Base-by-base conservation (phyloP, 2,888 invertebrate genomes). In the Dicyrtoma fusca region DNA sequence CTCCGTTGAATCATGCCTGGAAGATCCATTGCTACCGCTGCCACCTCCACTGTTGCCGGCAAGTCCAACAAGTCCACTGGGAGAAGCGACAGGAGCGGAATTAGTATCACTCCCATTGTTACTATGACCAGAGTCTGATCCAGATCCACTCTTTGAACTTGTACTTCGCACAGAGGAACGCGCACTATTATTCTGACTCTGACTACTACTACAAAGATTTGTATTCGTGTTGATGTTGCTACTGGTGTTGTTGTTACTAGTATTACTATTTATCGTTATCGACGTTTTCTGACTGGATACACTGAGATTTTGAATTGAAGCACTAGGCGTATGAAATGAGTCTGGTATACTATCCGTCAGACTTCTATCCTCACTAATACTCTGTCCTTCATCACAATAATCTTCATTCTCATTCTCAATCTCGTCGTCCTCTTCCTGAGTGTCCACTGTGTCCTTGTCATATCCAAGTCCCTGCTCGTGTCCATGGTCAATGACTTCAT, bases 321-420 rank as follows among this genome's bases (percentile, higher is more conserved):
- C 59, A 69, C 77, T 79, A 5, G 79, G 79, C 14, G 79, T 79
- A 64, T 76, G 71, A 68, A 73, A 79, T 53, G 76, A 69, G 57
- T 69, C 69, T 25, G 69, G 69, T 21, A 69, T 61, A 45, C 69
- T 69, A 6, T 69, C 69, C 14, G 69, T 61, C 51, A 49, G 23
- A 26, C 69, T 69, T 47, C 69, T 44, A 61, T 69, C 69, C 34
- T 69, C 69, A 61, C 69, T 69, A 49, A 69, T 59, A 61, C 69
- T 69, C 26, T 17, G 49, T 10, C 26, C 61, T 26, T 61, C 69
- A 14, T 69, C 69, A 61, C 69, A 69, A 26, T n/a, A 59, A 44
- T 61, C 21, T 4, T 47, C 47, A 59, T 61, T 61, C 17, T 69
- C 69, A 45, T 61, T 61, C 19, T 61, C 51, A 25, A 53, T 34